These are phyloP conservation scores for Salticus scenicus DNA, from an alignment of 2,888 invertebrate species.

Conservation along the genomic window DNA sequence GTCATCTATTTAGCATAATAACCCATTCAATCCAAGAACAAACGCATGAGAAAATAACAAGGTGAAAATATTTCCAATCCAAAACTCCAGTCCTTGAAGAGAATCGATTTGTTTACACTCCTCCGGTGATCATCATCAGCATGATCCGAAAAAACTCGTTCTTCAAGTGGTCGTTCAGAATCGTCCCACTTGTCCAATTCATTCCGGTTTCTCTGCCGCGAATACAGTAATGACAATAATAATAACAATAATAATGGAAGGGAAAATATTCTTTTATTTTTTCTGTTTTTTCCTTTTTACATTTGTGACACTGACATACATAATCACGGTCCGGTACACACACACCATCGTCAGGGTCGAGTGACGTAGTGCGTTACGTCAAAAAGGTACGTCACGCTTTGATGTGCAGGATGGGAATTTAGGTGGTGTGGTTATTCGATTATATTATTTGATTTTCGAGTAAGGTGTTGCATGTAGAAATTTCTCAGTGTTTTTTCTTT, in stretches of 20 bases:
- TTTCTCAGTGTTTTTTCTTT: too few species aligned
- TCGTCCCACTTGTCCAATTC: slow-evolving; percentile 53
- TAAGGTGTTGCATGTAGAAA: too few species aligned
- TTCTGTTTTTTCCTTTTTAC: slow-evolving; percentile 32
- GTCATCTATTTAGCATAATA: background rate
- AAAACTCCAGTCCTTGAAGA: slow-evolving; percentile 18
- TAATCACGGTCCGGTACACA: slow-evolving; percentile 58
- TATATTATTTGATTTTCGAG: too few species aligned
- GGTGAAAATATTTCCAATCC: slow-evolving; percentile 40
- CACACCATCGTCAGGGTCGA: slow-evolving; percentile 55
- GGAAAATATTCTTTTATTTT: slow-evolving; percentile 24
- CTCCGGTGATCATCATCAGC: slow-evolving; percentile 23
- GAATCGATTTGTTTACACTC: slow-evolving; percentile 48
- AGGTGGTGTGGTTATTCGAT: background rate
- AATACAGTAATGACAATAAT: slow-evolving; percentile 7
- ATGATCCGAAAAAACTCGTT: too few species aligned
- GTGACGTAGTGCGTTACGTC: slow-evolving; percentile 58
- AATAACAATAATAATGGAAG: slow-evolving; percentile 33
- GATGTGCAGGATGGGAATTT: background rate
- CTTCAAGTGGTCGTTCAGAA: slow-evolving; percentile 24
- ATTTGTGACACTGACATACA: slow-evolving; percentile 67
- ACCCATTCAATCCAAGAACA: slow-evolving; percentile 11
- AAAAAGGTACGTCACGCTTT: slow-evolving; percentile 21
- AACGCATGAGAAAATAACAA: slow-evolving; percentile 36
- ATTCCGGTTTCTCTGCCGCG: slow-evolving; percentile 30